Percentiles rank a stretch among this genome's conserved stretches.
Evolutionary conservation across 2,888 invertebrate genomes (phyloP).

Genomic region (Drosophila testacea): DNA sequence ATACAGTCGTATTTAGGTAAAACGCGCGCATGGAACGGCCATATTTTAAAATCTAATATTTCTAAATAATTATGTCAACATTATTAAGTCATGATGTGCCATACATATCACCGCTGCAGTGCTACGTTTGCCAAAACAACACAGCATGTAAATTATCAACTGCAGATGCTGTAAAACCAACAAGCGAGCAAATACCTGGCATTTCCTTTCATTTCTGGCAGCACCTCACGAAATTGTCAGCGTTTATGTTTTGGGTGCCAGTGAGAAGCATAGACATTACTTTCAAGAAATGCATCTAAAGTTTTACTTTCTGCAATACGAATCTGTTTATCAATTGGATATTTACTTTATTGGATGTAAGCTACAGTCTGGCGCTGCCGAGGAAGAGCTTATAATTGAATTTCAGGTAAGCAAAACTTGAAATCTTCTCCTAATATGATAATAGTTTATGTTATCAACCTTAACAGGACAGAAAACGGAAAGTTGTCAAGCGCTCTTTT

Average conservation of each 20-base stretch:
- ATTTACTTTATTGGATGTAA: constrained; percentile 72
- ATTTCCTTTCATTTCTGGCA: constrained; percentile 8
- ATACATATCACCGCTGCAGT: constrained; percentile 27
- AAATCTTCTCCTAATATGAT: too few species aligned
- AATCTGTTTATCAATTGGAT: constrained; percentile 56
- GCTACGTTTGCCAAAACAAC: constrained; percentile 31
- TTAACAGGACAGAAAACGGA: constrained; percentile 15
- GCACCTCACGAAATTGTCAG: constrained; percentile 30
- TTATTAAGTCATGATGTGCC: neutral
- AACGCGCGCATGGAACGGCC: too few species aligned
- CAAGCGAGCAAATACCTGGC: neutral
- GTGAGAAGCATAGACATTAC: constrained; percentile 62
- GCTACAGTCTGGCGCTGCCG: constrained; percentile 40
- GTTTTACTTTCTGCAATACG: constrained; percentile 76
- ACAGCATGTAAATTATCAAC: neutral
- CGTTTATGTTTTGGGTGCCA: constrained; percentile 70
- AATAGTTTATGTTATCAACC: too few species aligned
- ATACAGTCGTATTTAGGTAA: neutral
- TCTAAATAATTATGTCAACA: constrained; percentile 17
- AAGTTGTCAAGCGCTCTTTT: constrained; percentile 25
- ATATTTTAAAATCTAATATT: neutral
- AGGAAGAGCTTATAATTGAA: neutral
- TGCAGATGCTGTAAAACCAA: neutral
- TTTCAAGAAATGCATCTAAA: constrained; percentile 70
- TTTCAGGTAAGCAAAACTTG: constrained; percentile 20